phyloP scores from a whole-genome alignment of 2,797 vertebrate genomes.

The Heliangelus exortis region DNA sequence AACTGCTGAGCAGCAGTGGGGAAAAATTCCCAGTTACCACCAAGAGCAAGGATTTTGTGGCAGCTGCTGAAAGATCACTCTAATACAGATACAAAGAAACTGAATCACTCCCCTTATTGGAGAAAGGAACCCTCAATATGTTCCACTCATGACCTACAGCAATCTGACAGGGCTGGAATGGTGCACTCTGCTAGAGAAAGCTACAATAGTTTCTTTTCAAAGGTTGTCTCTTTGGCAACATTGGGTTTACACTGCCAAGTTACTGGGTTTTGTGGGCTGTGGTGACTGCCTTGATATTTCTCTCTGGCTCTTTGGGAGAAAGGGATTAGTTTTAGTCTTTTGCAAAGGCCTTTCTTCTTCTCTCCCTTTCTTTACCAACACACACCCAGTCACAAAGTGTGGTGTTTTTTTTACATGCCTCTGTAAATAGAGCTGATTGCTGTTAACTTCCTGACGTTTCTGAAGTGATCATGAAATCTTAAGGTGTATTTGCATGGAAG shows the following conservation, averaged over 20 bases:
- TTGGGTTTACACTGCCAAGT: not conserved
- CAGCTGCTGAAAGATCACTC: slow-evolving; percentile 48
- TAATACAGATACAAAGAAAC: slow-evolving; percentile 23
- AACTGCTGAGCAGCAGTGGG: not conserved
- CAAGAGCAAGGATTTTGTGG: not conserved
- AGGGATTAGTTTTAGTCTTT: not conserved
- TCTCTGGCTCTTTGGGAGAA: not conserved
- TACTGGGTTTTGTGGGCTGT: not conserved
- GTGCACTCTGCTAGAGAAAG: not conserved
- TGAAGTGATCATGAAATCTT: not conserved
- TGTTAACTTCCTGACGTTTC: not conserved
- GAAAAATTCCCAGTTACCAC: not conserved
- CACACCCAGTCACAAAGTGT: not conserved
- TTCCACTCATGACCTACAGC: not conserved
- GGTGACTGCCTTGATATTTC: not conserved
- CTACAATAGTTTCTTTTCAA: not conserved
- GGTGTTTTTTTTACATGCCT: not conserved
- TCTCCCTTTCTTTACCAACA: not conserved
- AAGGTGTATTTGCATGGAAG: not conserved
- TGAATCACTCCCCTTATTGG: slow-evolving; percentile 1
- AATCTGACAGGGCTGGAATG: not conserved
- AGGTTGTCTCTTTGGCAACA: slow-evolving; percentile 37
- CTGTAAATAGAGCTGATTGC: not conserved
- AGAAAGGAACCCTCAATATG: slow-evolving; percentile 22
- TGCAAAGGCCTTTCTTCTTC: not conserved